phyloP scores from a whole-genome alignment of 2,113 vertebrate species.

The Chaetodon trifascialis region DNA sequence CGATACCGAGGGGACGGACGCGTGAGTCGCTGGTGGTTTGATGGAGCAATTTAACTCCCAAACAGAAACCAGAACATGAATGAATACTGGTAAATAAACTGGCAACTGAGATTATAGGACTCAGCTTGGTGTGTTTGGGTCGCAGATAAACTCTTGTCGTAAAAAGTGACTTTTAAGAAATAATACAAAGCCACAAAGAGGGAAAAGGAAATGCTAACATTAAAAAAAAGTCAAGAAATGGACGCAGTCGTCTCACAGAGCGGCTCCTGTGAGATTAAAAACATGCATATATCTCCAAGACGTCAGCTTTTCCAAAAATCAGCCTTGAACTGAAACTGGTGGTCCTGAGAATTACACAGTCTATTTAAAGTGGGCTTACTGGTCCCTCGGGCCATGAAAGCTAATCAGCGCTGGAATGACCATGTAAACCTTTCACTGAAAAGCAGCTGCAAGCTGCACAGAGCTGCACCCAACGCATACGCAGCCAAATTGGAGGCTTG shows the following conservation, averaged over 20 bases:
- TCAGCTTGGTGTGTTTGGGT: not conserved
- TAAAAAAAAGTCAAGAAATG: not conserved
- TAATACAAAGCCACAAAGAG: not conserved
- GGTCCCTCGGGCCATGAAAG: constrained; percentile 14
- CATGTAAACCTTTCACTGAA: constrained; percentile 5
- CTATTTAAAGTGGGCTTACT: constrained; percentile 16
- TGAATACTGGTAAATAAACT: not conserved
- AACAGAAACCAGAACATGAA: not conserved
- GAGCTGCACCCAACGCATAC: not conserved
- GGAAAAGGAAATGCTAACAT: not conserved
- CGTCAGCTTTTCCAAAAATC: constrained; percentile 10
- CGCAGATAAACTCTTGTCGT: not conserved
- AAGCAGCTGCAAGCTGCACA: not conserved
- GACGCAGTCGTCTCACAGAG: not conserved
- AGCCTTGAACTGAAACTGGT: constrained; percentile 4
- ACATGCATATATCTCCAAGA: constrained; percentile 23
- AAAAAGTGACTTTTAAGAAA: not conserved
- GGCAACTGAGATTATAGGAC: not conserved
- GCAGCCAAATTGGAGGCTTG: not conserved
- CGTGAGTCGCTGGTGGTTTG: no score
- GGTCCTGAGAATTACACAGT: constrained; percentile 8
- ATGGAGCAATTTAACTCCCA: no score
- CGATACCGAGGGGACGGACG: no score
- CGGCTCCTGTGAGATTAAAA: constrained; percentile 1
- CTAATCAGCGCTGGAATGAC: constrained; percentile 20